These are phyloP conservation scores for Dysdera silvatica DNA, from an alignment of 1,140 invertebrate genomes.

Conservation along the genomic window DNA sequence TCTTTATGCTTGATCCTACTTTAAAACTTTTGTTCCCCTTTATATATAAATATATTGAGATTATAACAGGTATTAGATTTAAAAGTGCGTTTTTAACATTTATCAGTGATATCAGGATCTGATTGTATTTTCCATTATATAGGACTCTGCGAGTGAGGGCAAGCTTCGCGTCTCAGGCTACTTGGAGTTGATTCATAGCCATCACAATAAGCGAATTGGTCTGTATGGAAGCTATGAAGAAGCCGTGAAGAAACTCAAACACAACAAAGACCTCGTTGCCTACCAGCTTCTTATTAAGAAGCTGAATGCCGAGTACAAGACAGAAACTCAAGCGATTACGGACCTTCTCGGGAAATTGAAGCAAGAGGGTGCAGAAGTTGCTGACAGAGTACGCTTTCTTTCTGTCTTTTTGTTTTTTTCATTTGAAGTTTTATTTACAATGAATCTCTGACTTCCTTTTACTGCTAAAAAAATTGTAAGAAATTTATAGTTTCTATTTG, in stretches of 20 bases:
- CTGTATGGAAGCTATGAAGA: slow-evolving; percentile 59
- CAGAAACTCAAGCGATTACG: slow-evolving; percentile 51
- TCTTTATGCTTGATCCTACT: background rate
- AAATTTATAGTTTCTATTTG: background rate
- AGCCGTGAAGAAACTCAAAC: slow-evolving; percentile 56
- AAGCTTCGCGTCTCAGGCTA: slow-evolving; percentile 40
- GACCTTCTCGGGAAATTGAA: slow-evolving; percentile 55
- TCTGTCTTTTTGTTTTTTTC: background rate
- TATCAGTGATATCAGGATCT: background rate
- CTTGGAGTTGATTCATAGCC: slow-evolving; percentile 50
- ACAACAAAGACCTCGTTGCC: slow-evolving; percentile 53
- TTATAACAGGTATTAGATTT: no score
- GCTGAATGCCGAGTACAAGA: slow-evolving; percentile 58
- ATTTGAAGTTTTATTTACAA: background rate
- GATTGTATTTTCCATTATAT: background rate
- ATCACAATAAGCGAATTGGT: slow-evolving; percentile 55
- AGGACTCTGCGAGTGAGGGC: slow-evolving; percentile 29
- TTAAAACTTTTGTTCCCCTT: no score
- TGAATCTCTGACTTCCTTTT: no score
- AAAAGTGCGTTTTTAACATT: background rate
- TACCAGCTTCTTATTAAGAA: slow-evolving; percentile 53
- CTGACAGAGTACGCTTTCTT: slow-evolving; percentile 48
- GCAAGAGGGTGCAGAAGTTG: slow-evolving; percentile 54
- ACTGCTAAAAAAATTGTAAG: background rate
- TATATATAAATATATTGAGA: no score